Percentiles rank a stretch among this genome's conserved stretches.
Evolutionary conservation across 2,113 vertebrate genomes (phyloP).

Genomic region (Neodon shergylaensis): DNA sequence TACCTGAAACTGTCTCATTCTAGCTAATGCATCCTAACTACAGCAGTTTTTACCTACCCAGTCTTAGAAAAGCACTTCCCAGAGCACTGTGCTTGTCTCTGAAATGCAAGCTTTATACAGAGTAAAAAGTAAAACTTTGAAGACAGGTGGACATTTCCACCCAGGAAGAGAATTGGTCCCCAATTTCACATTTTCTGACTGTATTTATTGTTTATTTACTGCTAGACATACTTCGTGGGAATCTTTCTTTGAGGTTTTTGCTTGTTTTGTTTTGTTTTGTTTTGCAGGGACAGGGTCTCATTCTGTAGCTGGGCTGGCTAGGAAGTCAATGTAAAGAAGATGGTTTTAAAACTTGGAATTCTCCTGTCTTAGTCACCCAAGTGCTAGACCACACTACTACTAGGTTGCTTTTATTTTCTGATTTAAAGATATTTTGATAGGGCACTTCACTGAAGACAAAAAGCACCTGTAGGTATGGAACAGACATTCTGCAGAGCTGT

Average conservation of each 20-base stretch:
- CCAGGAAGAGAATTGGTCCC: neutral
- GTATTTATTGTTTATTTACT: neutral
- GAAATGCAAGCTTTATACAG: neutral
- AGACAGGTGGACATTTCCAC: neutral
- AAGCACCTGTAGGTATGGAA: rapidly evolving
- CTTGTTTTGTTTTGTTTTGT: no score
- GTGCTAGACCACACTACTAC: neutral
- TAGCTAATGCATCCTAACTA: neutral
- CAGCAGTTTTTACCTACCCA: neutral
- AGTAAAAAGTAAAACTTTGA: neutral
- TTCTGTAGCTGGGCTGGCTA: neutral
- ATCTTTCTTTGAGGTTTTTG: neutral
- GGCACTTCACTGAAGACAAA: neutral
- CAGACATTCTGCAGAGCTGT: neutral
- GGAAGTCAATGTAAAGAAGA: neutral
- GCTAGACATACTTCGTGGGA: neutral
- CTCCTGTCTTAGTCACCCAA: neutral
- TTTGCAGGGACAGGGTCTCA: neutral
- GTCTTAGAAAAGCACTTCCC: neutral
- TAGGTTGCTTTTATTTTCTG: neutral
- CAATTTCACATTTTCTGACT: neutral
- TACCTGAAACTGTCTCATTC: constrained; percentile 8
- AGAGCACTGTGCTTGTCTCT: neutral
- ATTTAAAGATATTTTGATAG: neutral
- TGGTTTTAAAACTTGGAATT: neutral